phyloP scores from a whole-genome alignment of 2,797 vertebrate species.

The Rachycentron canadum region DNA sequence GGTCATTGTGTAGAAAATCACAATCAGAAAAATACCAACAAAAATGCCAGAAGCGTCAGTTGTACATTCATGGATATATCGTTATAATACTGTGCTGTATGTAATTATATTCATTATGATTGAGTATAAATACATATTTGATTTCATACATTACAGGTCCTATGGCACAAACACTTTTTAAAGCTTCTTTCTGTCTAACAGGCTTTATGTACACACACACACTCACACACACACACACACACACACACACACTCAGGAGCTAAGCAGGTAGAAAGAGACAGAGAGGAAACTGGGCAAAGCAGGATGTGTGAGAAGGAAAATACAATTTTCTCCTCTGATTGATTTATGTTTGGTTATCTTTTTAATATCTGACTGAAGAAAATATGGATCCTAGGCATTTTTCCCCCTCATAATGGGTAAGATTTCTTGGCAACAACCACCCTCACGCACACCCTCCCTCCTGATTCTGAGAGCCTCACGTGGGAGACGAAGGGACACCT shows the following conservation, averaged over 20 bases:
- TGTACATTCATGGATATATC: conserved; percentile 78
- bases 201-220: conserved; percentile 56
- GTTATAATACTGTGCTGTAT: conserved; percentile 78
- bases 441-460: conserved; percentile 21
- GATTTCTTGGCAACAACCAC: conserved; percentile 51
- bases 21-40: conserved; percentile 74
- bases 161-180: conserved; percentile 77
- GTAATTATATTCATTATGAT: conserved; percentile 65
- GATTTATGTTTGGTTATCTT: conserved; percentile 71
- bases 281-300: conserved; percentile 50
- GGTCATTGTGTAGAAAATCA: conserved; percentile 76
- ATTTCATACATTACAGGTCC: conserved; percentile 72
- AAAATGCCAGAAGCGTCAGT: conserved; percentile 69
- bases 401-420: conserved; percentile 27
- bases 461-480: conserved; percentile 44
- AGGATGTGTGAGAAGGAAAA: conserved; percentile 51
- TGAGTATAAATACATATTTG: conserved; percentile 74
- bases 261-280: conserved; percentile 57
- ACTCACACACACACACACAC: background rate
- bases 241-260: conserved; percentile 25
- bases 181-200: conserved; percentile 71
- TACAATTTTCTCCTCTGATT: conserved; percentile 59
- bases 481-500: conserved; percentile 61
- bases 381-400: conserved; percentile 53
- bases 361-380: conserved; percentile 74